Evolutionary conservation across 30 jellyfish, hydroid and myxozoan species (phyloP), one percentile per base, ranked within the genome.

Genomic region (Rhopilema esculentum): DNA sequence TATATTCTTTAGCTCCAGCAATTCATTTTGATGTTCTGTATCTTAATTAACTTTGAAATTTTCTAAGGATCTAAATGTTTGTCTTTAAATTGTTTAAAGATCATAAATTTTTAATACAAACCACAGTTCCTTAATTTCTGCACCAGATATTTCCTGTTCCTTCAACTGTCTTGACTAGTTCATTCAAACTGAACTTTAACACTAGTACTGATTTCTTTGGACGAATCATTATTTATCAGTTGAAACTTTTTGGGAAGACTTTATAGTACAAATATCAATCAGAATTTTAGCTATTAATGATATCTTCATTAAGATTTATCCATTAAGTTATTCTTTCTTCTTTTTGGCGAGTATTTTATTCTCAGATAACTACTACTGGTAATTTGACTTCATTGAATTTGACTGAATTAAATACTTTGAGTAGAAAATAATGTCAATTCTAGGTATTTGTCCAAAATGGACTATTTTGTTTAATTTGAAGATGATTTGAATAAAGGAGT

Each of bases 161-260:
- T 17, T 65, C 75, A 17, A 75, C 30, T 1, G 81, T 66, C 4
- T 31, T 52, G 26, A 62, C 84, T 15, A 76, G 70, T 27, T 78
- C 85, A 23, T 73, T 96, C 68, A 91, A 91, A 71, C 57, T 96
- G 28, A 53, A 49, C 25, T 91, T 96, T 72, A 17, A 31, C 22
- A 81, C 85, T 18, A 83, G 91, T 62, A 96, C 99, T 74, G 99
- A 96, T 82, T 91, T 96, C 77, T 96, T 96, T 91, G 99, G 99
- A 51, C 85, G 99, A 23, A 88, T 96, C 48, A 90, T 96, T 77
- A 84, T 96, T 4, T 96, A 96, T 84, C 89, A 91, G 29, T 77
- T 96, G 32, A 57, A 88, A 62, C 66, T 96, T 16, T 72, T 74
- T 62, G 97, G 99, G 57, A 12, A 40, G 57, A 40, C 57, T 40